Evolutionary conservation across 1,140 invertebrate species (phyloP).

Genomic region (Aethina tumida): DNA sequence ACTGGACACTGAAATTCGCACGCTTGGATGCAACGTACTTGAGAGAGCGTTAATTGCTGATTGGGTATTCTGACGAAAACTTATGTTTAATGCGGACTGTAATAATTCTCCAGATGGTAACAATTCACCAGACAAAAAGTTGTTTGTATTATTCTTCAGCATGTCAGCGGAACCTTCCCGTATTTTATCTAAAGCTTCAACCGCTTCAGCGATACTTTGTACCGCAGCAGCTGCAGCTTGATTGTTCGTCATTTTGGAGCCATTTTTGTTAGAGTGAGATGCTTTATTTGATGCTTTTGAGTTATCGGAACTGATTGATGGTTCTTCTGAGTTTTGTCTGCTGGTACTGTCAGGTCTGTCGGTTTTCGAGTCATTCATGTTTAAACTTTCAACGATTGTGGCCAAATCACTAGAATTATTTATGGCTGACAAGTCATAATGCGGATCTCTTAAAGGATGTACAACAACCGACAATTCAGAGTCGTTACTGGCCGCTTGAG

Average conservation of each 20-base stretch:
- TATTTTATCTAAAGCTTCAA: slow-evolving; percentile 53
- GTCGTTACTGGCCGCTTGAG: slow-evolving; percentile 39
- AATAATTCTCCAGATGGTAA: slow-evolving; percentile 46
- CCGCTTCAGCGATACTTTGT: slow-evolving; percentile 40
- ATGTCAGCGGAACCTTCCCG: slow-evolving; percentile 52
- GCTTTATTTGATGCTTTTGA: slow-evolving; percentile 20
- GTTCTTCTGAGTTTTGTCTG: slow-evolving; percentile 30
- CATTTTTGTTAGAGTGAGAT: slow-evolving; percentile 13
- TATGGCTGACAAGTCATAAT: slow-evolving; percentile 52
- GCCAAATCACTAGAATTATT: slow-evolving; percentile 67
- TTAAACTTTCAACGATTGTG: slow-evolving; percentile 72
- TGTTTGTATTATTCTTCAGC: slow-evolving; percentile 68
- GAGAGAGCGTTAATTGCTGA: slow-evolving; percentile 19
- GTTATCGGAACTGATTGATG: slow-evolving; percentile 17
- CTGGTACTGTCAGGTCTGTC: slow-evolving; percentile 21
- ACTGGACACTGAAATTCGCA: slow-evolving; percentile 28
- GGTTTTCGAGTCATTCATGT: slow-evolving; percentile 45
- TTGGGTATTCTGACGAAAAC: slow-evolving; percentile 16
- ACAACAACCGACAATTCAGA: slow-evolving; percentile 48
- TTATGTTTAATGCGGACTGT: slow-evolving; percentile 22
- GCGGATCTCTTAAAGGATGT: slow-evolving; percentile 47
- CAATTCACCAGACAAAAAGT: slow-evolving; percentile 60
- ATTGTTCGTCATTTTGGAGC: slow-evolving; percentile 22
- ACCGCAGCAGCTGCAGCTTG: slow-evolving; percentile 25
- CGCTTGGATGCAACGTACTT: slow-evolving; percentile 17